Evolutionary conservation across 2,113 vertebrate species (phyloP).

Genomic region (Sceloporus tristichus): DNA sequence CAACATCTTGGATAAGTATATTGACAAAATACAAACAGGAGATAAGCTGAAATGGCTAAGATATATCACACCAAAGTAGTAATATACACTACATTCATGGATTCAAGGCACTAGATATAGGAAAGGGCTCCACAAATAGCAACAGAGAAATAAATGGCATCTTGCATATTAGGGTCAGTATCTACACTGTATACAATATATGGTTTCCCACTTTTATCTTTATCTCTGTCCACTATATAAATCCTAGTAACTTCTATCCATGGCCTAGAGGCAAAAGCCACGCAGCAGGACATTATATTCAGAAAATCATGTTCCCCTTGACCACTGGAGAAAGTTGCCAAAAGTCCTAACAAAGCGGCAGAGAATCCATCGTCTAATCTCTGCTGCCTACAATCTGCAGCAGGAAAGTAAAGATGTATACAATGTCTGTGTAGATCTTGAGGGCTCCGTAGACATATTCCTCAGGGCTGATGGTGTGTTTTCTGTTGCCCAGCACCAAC

Average conservation of each 20-base stretch:
- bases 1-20: not conserved
- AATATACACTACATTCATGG: conserved; percentile 6
- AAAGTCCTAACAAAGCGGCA: not conserved
- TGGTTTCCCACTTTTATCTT: not conserved
- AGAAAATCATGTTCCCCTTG: not conserved
- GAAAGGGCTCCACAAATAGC: not conserved
- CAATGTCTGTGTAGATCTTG: conserved; percentile 91
- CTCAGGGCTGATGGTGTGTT: conserved; percentile 89
- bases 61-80: not conserved
- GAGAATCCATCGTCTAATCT: conserved; percentile 18
- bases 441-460: conserved; percentile 93
- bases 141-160: conserved; percentile 3
- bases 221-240: not conserved
- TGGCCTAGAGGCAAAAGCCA: not conserved
- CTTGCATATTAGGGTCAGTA: not conserved
- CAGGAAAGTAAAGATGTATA: conserved; percentile 93
- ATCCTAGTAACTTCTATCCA: conserved; percentile 20
- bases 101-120: not conserved
- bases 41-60: conserved; percentile 4
- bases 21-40: conserved; percentile 21
- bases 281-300: not conserved
- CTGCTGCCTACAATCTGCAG: conserved; percentile 87
- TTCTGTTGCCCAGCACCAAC: conserved; percentile 92
- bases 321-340: not conserved
- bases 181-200: conserved; percentile 21